These are phyloP conservation scores for Dione vanillae DNA, from an alignment of 2,888 invertebrate genomes.

Conservation along the genomic window DNA sequence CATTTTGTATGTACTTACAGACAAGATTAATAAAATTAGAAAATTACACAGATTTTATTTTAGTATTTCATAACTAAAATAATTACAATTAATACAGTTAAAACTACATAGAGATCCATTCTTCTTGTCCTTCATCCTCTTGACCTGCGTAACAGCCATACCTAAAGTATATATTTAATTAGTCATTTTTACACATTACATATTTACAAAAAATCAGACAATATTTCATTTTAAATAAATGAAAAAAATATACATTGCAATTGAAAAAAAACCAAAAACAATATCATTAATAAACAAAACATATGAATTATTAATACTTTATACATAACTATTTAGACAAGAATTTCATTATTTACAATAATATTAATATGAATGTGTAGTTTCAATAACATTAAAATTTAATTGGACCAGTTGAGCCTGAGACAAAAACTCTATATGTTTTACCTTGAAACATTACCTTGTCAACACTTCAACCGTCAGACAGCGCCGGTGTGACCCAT, in stretches of 20 bases:
- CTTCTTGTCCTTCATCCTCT: conserved; percentile 57
- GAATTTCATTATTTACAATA: no score
- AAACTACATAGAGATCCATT: conserved; percentile 77
- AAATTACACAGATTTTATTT: conserved; percentile 56
- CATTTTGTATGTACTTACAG: conserved; percentile 56
- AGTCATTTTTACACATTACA: no score
- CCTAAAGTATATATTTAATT: conserved; percentile 51
- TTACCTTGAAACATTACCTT: not conserved
- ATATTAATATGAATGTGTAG: no score
- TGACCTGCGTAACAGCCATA: conserved; percentile 52
- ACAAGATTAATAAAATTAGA: conserved; percentile 52
- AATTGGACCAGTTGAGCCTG: no score
- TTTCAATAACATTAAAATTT: no score
- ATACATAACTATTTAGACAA: no score
- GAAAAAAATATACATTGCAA: no score
- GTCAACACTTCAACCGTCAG: conserved; percentile 88
- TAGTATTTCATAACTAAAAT: conserved; percentile 69
- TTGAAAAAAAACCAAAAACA: no score
- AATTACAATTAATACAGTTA: conserved; percentile 54
- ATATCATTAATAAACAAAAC: no score
- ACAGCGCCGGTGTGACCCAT: conserved; percentile 94
- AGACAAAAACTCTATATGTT: not conserved
- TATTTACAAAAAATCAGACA: no score
- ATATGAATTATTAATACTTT: no score
- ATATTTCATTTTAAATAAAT: no score